phyloP scores from a whole-genome alignment of 1,140 invertebrate species.

The Euglossa dilemma region DNA sequence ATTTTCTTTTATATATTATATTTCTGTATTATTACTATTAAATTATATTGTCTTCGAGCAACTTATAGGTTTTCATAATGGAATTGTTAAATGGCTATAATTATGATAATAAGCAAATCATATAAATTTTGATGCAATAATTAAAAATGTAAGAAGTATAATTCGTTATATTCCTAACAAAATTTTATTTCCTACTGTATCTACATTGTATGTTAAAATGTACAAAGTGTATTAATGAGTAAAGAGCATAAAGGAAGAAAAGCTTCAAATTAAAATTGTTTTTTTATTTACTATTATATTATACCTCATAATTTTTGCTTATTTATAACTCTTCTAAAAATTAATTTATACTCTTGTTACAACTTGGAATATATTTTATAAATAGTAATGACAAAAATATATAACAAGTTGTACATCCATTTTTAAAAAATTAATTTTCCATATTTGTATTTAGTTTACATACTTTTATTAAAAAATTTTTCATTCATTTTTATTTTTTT shows the following conservation, averaged over 20 bases:
- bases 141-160: slow-evolving; percentile 16
- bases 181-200: slow-evolving; percentile 11
- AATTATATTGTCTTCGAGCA: slow-evolving; percentile 8
- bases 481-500: no score
- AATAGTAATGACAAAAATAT: no score
- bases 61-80: slow-evolving; percentile 1
- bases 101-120: slow-evolving; percentile 8
- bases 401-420: no score
- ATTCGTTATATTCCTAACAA: slow-evolving; percentile 4
- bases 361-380: not conserved
- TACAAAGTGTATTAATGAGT: slow-evolving; percentile 35
- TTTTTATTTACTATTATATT: not conserved
- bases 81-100: slow-evolving; percentile 40
- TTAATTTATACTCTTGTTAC: not conserved
- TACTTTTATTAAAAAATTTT: no score
- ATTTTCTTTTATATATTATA: slow-evolving; percentile 22
- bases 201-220: slow-evolving; percentile 26
- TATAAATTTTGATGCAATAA: slow-evolving; percentile 5
- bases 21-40: not conserved
- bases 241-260: slow-evolving; percentile 6
- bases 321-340: not conserved
- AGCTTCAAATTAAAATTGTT: not conserved
- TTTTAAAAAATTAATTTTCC: no score
- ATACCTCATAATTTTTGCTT: not conserved
- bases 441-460: no score